phyloP scores from a whole-genome alignment of 2,797 vertebrate genomes.

The Pantherophis alleghaniensis region DNA sequence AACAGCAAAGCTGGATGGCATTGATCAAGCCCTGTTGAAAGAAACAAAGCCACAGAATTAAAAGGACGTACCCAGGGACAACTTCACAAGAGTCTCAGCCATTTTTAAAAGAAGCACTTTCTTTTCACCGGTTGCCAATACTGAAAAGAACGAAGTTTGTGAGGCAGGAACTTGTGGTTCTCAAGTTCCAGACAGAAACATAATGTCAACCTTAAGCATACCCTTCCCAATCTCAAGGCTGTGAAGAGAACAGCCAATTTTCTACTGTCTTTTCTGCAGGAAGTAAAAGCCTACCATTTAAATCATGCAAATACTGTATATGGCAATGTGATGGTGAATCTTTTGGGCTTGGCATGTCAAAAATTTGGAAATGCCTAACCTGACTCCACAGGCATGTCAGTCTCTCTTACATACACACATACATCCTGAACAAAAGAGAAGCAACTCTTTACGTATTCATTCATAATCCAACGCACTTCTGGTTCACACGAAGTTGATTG shows the following conservation, averaged over 20 bases:
- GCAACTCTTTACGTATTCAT: not conserved
- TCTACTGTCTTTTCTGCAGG: not conserved
- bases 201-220: not conserved
- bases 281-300: not conserved
- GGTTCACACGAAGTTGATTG: not conserved
- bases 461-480: not conserved
- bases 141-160: not conserved
- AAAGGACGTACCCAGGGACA: not conserved
- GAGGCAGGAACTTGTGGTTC: not conserved
- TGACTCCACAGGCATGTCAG: not conserved
- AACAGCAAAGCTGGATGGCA: conserved; percentile 50
- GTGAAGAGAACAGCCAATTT: not conserved
- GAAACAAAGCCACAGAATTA: not conserved
- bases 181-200: not conserved
- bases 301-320: not conserved
- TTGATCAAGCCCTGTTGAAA: conserved; percentile 47
- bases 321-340: not conserved
- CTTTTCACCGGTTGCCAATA: not conserved
- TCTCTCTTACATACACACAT: not conserved
- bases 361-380: not conserved
- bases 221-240: not conserved
- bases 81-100: not conserved
- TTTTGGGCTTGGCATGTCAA: not conserved
- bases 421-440: not conserved
- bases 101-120: not conserved